A percentile compares a stretch with the other conserved stretches of the same genome.
phyloP scores from a whole-genome alignment of 2,113 vertebrate species.

The Uropsilus gracilis region DNA sequence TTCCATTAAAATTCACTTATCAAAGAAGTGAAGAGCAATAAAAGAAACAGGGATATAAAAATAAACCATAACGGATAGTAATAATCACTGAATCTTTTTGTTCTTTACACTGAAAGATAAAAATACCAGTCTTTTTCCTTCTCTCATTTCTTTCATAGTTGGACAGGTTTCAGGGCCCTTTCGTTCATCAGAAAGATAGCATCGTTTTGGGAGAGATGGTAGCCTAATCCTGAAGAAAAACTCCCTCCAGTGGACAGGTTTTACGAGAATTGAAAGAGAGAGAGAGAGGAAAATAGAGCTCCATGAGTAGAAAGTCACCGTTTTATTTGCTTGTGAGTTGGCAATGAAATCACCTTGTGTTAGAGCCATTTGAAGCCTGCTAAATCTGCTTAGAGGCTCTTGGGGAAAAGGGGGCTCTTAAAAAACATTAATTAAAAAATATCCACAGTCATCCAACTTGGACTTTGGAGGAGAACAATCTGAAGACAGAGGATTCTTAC shows the following conservation, averaged over 20 bases:
- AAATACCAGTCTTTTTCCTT: not conserved
- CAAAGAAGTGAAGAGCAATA: not conserved
- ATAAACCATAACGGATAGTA: not conserved
- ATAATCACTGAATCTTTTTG: not conserved
- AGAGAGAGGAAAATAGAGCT: not conserved
- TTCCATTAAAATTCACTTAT: slow-evolving; percentile 52
- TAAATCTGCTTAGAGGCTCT: slow-evolving; percentile 52
- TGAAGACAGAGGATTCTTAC: slow-evolving; percentile 67
- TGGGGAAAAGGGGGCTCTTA: slow-evolving; percentile 41
- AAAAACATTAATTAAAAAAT: slow-evolving; percentile 72
- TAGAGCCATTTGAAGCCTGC: slow-evolving; percentile 55
- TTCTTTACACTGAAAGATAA: not conserved
- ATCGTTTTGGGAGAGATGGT: not conserved
- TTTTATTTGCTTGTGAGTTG: not conserved
- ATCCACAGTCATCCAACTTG: slow-evolving; percentile 56
- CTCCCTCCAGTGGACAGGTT: not conserved
- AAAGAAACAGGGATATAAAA: not conserved
- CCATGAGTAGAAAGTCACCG: not conserved
- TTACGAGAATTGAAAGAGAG: not conserved
- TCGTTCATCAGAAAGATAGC: slow-evolving; percentile 20
- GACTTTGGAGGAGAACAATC: slow-evolving; percentile 79
- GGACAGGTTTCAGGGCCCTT: not conserved
- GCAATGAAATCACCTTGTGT: slow-evolving; percentile 3
- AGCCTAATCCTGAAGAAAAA: not conserved
- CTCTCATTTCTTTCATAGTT: not conserved